Evolutionary conservation across 2,888 invertebrate genomes (phyloP).

Genomic region (Alviniconcha strummeri): DNA sequence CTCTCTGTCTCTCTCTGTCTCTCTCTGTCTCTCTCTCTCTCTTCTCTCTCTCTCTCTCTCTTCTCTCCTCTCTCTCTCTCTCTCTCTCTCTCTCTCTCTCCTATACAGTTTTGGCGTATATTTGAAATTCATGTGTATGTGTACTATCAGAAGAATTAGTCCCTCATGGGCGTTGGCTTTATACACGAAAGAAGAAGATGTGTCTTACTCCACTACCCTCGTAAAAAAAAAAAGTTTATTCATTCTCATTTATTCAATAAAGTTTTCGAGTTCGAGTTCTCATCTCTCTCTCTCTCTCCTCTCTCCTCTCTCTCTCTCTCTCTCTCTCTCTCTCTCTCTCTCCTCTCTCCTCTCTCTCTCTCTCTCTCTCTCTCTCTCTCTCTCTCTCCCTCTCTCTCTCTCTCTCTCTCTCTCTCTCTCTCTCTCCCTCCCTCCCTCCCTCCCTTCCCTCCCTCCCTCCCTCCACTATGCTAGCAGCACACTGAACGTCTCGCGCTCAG

Average conservation of each 20-base stretch:
- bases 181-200: background rate
- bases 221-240: background rate
- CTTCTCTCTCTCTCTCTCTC: background rate
- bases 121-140: background rate
- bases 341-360: no score
- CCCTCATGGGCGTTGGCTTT: background rate
- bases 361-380: slow-evolving; percentile 4
- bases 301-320: background rate
- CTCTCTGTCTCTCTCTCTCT: slow-evolving; percentile 21
- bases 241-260: background rate
- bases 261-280: background rate
- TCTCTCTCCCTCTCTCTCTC: background rate
- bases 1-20: slow-evolving; percentile 18
- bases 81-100: background rate
- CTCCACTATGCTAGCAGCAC: no score
- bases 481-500: no score
- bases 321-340: background rate
- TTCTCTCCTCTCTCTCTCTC: background rate
- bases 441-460: background rate
- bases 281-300: slow-evolving; percentile 1
- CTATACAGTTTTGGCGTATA: background rate
- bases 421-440: background rate
- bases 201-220: no score
- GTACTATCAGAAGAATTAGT: background rate
- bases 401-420: background rate